These are phyloP conservation scores for Heliconius hermathena DNA, from an alignment of 1,140 invertebrate genomes.

Conservation along the genomic window DNA sequence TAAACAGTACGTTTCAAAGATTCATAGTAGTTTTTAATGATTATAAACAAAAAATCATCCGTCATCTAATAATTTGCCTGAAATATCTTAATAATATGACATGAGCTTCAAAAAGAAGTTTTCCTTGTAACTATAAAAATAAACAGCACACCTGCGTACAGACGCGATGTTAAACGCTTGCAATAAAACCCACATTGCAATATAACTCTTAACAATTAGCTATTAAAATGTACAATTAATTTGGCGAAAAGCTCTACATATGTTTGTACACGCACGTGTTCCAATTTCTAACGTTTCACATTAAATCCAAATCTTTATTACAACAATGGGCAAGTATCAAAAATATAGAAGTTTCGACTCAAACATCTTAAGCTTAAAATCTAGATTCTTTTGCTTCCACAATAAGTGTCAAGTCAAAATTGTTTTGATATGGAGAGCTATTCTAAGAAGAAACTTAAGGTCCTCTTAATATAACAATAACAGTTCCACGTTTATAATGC, in stretches of 20 bases:
- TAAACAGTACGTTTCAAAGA: neutral
- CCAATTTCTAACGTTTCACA: constrained; percentile 57
- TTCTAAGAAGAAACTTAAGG: constrained; percentile 71
- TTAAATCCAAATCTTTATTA: constrained; percentile 66
- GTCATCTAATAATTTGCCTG: neutral
- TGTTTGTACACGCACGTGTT: constrained; percentile 34
- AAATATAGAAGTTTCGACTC: constrained; percentile 1
- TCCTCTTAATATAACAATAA: constrained; percentile 59
- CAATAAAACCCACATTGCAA: neutral
- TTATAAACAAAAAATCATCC: too few relatives aligned
- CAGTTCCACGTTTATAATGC: constrained; percentile 58
- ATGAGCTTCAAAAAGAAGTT: constrained; percentile 18
- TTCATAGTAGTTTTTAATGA: neutral
- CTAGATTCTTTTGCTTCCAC: constrained; percentile 35
- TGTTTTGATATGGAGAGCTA: constrained; percentile 68
- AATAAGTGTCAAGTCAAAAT: constrained; percentile 25
- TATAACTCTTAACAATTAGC: neutral
- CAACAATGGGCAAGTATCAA: constrained; percentile 38
- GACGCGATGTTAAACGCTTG: neutral
- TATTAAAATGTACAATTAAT: constrained; percentile 4
- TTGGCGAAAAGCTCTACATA: constrained; percentile 15
- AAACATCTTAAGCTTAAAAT: constrained; percentile 25
- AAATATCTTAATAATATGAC: neutral
- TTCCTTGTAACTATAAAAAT: constrained; percentile 26
- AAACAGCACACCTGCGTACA: constrained; percentile 21